A percentile compares a stretch with the other conserved stretches of the same genome.
Conservation (phyloP, 2,797 vertebrate genomes). For the Linurgus olivaceus region DNA sequence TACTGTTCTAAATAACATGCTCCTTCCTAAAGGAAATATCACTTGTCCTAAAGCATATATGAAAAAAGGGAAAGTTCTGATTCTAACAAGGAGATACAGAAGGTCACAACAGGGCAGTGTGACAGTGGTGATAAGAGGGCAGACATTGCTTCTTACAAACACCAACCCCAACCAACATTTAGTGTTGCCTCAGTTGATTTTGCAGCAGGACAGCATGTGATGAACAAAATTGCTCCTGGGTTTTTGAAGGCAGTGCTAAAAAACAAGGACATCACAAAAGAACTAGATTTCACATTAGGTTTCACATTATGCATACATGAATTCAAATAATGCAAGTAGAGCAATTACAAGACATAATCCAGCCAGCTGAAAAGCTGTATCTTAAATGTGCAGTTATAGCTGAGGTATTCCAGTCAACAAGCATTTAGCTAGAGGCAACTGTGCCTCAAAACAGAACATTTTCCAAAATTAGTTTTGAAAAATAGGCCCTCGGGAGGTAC, state of each 20-base stretch:
- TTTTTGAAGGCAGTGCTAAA: not conserved
- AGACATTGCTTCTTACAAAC: not conserved
- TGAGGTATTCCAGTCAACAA: constrained; percentile 23
- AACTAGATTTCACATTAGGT: not conserved
- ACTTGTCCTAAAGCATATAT: not conserved
- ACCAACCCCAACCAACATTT: accelerated
- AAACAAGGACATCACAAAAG: not conserved
- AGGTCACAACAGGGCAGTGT: not conserved
- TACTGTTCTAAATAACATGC: not conserved
- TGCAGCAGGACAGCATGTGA: not conserved
- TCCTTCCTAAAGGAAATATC: not conserved
- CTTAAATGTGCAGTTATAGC: not conserved
- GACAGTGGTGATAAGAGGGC: not conserved
- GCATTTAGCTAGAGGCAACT: not conserved
- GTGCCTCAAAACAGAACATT: constrained; percentile 26
- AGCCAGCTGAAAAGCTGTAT: constrained; percentile 25
- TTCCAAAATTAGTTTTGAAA: constrained; percentile 55
- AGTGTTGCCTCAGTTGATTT: not conserved
- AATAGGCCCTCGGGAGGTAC: constrained; percentile 1
- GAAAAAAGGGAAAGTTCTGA: not conserved
- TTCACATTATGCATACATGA: constrained; percentile 10
- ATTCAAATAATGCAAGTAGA: constrained; percentile 28
- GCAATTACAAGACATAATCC: constrained; percentile 24
- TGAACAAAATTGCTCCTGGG: not conserved
- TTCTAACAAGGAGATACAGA: not conserved